Base-by-base conservation (phyloP, 2,113 vertebrate species). In the Herpetotheres cachinnans region DNA sequence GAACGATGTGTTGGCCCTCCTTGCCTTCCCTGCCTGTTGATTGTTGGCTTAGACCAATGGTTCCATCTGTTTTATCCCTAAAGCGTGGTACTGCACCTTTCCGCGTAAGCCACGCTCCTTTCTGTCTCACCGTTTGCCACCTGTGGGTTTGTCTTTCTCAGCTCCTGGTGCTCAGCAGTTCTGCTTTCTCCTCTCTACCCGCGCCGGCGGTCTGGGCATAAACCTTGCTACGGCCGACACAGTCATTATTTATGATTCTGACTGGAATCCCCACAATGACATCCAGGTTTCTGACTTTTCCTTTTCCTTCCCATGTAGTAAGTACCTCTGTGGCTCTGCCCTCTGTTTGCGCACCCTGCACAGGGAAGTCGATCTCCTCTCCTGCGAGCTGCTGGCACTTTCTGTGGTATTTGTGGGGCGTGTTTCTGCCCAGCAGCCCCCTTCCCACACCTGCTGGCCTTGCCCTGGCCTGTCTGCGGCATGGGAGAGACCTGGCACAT, bases 191-290 rank as follows among this genome's bases (percentile, higher is more conserved):
- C 98, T 99, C 50, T 99, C 99, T 3, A 99, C 99, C 6, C 99
- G 99, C 2, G 99, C 99, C 0, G 99, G 99, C 7, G 99, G 99
- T 87, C 98, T 99, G 77, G 99, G 99, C 93, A 99, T 99, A 98
- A 99, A 99, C 97, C 97, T 99, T 76, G 99, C 99, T 61, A 99
- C 99, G 0, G 99, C 99, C 0, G 99, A 99, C 98, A 99, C 99
- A 0, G 99, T 99, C 94, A 98, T 99, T 97, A 99, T 99, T 96
- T 99, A 99, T 9, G 99, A 99, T 97, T 99, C 99, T 2, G 99
- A 99, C 98, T 99, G 99, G 99, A 99, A 99, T 93, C 99, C 99
- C 14, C 99, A 99, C 98, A 99, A 99, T 49, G 99, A 99, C 97
- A 99, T 99, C 92, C 99, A 99, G 98, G 99, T 99, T 94, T 95